Evolutionary conservation across 2,113 vertebrate species (phyloP).

Genomic region (Anolis carolinensis): DNA sequence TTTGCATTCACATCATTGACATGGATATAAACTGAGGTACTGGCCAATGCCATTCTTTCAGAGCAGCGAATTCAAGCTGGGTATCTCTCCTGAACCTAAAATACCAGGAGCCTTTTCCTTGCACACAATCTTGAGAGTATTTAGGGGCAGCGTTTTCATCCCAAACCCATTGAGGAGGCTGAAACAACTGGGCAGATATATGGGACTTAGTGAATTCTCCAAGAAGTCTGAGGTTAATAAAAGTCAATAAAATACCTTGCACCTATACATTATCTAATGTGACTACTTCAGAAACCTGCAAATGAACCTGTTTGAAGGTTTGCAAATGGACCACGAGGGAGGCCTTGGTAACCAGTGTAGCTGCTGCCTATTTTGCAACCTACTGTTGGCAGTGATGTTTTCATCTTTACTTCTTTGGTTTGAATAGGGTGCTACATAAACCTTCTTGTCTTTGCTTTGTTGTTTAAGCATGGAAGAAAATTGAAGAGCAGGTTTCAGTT

Average conservation of each 20-base stretch:
- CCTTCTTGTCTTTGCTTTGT: background rate
- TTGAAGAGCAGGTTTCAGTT: background rate
- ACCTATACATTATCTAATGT: background rate
- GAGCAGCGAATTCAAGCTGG: too few species aligned
- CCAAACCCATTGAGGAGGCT: conserved; percentile 25
- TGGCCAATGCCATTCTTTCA: too few species aligned
- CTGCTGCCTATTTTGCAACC: background rate
- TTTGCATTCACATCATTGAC: accelerated
- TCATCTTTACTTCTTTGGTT: background rate
- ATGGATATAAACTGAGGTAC: accelerated
- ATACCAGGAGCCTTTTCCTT: too few species aligned
- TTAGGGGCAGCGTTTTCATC: too few species aligned
- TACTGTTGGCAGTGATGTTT: background rate
- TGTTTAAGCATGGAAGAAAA: background rate
- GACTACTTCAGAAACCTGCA: accelerated
- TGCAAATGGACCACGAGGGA: accelerated
- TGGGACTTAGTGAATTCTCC: background rate
- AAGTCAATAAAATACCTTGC: background rate
- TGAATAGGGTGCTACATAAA: background rate
- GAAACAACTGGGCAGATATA: conserved; percentile 41
- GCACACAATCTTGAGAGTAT: too few species aligned
- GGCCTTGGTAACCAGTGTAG: background rate
- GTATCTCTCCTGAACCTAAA: too few species aligned
- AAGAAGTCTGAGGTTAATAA: conserved; percentile 70
- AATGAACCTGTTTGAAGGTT: too few species aligned